A percentile compares a stretch with the other conserved stretches of the same genome.
Conservation (phyloP, 1,140 invertebrate genomes). For the Gonatopus flavifemur region DNA sequence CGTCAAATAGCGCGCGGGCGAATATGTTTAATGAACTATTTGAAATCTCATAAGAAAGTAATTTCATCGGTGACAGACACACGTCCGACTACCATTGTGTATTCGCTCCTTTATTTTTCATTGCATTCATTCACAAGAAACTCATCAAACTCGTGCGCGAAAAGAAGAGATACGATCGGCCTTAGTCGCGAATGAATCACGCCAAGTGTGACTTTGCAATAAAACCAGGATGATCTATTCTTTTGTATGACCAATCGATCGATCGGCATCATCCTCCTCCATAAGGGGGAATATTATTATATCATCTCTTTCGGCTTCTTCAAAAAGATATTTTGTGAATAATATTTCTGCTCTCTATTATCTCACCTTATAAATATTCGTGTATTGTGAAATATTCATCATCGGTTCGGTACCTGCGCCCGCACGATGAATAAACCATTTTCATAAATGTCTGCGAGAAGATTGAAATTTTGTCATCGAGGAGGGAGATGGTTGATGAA, state of each 20-base stretch:
- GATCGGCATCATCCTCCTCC: too few relatives aligned
- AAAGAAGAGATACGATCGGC: constrained; percentile 25
- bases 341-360: too few relatives aligned
- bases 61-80: constrained; percentile 20
- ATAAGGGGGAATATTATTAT: too few relatives aligned
- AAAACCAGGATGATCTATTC: constrained; percentile 10
- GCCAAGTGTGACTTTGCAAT: constrained; percentile 37
- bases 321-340: too few relatives aligned
- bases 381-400: too few relatives aligned
- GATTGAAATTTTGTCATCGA: too few relatives aligned
- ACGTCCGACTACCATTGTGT: constrained; percentile 7
- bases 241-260: background rate
- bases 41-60: constrained; percentile 12
- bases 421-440: too few relatives aligned
- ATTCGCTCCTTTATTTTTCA: constrained; percentile 12
- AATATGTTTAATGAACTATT: constrained; percentile 7
- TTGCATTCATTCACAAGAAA: constrained; percentile 9
- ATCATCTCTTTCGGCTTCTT: too few relatives aligned
- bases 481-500: too few relatives aligned
- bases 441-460: too few relatives aligned
- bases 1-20: constrained; percentile 11
- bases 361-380: too few relatives aligned
- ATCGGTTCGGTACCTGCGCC: too few relatives aligned
- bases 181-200: constrained; percentile 28
- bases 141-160: background rate